A percentile compares a stretch with the other conserved stretches of the same genome.
Conservation (phyloP, 2,797 vertebrate species). For the Bucorvus abyssinicus region DNA sequence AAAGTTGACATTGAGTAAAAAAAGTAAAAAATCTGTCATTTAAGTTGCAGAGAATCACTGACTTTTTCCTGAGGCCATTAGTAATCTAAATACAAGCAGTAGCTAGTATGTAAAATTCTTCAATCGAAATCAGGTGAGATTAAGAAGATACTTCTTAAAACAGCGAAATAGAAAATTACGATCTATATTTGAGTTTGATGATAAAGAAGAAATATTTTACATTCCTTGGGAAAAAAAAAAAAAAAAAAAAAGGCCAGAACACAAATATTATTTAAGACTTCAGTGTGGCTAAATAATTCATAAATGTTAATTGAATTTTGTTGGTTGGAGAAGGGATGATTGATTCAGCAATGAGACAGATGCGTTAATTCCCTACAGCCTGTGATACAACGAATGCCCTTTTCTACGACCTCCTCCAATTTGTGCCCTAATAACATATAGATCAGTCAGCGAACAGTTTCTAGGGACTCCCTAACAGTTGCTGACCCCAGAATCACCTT, state of each 20-base stretch:
- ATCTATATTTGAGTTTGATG: neutral
- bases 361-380: slow-evolving; percentile 2
- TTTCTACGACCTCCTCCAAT: neutral
- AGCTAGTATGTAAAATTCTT: neutral
- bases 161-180: neutral
- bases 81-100: slow-evolving; percentile 32
- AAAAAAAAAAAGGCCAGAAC: neutral
- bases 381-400: neutral
- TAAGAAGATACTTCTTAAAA: slow-evolving; percentile 28
- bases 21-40: neutral
- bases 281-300: slow-evolving; percentile 38
- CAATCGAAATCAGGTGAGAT: neutral
- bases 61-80: slow-evolving; percentile 8
- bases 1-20: neutral
- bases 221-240: neutral
- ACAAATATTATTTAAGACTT: slow-evolving; percentile 29
- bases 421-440: neutral
- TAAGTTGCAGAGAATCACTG: slow-evolving; percentile 26
- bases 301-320: slow-evolving; percentile 52
- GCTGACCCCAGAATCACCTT: neutral
- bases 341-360: slow-evolving; percentile 4
- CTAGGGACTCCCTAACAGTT: neutral
- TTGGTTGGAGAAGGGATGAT: slow-evolving; percentile 8
- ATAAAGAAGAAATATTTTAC: neutral
- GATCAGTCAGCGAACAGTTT: neutral